phyloP scores from a whole-genome alignment of 2,797 vertebrate genomes.

The Sebastes hubbsi region DNA sequence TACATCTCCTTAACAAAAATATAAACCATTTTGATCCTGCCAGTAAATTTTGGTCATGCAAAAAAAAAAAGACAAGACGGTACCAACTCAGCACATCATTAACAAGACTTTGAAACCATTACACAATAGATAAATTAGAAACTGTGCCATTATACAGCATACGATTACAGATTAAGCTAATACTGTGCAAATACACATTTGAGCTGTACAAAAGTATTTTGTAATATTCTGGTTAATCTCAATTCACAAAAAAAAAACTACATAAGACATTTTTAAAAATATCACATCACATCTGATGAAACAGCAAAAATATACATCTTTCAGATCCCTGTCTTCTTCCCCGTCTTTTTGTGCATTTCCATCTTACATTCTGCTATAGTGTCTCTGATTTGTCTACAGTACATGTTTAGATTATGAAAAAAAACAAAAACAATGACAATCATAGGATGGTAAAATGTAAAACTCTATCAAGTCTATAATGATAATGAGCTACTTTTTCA shows the following conservation, averaged over 20 bases:
- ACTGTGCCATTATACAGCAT: conserved; percentile 73
- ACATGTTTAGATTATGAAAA: conserved; percentile 60
- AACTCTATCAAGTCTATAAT: conserved; percentile 49
- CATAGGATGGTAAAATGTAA: conserved; percentile 42
- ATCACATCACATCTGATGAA: conserved; percentile 75
- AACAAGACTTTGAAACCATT: conserved; percentile 64
- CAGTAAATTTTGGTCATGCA: conserved; percentile 83
- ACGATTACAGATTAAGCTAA: conserved; percentile 78
- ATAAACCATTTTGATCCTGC: conserved; percentile 63
- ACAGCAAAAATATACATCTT: conserved; percentile 78
- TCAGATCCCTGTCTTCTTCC: conserved; percentile 68
- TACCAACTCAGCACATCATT: conserved; percentile 70
- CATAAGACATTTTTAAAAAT: conserved; percentile 68
- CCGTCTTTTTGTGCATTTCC: conserved; percentile 78
- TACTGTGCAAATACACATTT: conserved; percentile 84
- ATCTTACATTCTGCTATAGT: conserved; percentile 75
- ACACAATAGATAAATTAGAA: conserved; percentile 72
- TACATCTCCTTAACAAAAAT: conserved; percentile 73
- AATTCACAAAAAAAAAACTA: conserved; percentile 65
- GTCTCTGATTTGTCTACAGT: conserved; percentile 75
- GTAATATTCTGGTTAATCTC: conserved; percentile 70
- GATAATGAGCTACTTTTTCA: conserved; percentile 74
- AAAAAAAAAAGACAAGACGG: conserved; percentile 37
- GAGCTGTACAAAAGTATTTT: conserved; percentile 80
- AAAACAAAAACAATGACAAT: conserved; percentile 55